Evolutionary conservation across 2,113 vertebrate species (phyloP).

Genomic region (Pelobates fuscus): DNA sequence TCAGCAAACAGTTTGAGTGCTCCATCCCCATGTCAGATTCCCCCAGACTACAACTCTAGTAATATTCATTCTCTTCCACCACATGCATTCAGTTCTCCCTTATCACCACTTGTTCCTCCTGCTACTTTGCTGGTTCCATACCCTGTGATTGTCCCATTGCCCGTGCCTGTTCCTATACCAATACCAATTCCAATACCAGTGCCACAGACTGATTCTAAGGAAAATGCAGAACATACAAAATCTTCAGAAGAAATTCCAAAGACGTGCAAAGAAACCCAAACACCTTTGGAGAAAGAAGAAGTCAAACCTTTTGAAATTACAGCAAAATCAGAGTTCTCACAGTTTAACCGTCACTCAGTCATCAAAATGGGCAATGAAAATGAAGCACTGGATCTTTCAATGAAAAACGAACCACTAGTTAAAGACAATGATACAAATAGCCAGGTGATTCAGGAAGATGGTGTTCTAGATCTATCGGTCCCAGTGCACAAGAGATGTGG

Average conservation of each 20-base stretch:
- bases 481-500: slow-evolving; percentile 73
- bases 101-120: slow-evolving; percentile 87
- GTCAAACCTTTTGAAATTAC: slow-evolving; percentile 67
- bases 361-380: slow-evolving; percentile 80
- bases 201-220: slow-evolving; percentile 81
- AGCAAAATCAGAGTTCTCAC: slow-evolving; percentile 66
- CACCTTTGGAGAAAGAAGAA: slow-evolving; percentile 73
- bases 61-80: slow-evolving; percentile 71
- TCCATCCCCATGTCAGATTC: slow-evolving; percentile 73
- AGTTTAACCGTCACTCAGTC: slow-evolving; percentile 72
- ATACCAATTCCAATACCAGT: slow-evolving; percentile 87
- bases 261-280: slow-evolving; percentile 85
- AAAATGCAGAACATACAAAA: slow-evolving; percentile 69
- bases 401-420: slow-evolving; percentile 72
- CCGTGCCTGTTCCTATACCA: slow-evolving; percentile 89
- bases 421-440: slow-evolving; percentile 66
- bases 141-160: slow-evolving; percentile 90
- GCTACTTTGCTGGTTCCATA: slow-evolving; percentile 93
- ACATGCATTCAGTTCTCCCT: slow-evolving; percentile 80
- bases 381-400: slow-evolving; percentile 89
- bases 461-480: slow-evolving; percentile 86
- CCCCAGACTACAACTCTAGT: slow-evolving; percentile 66
- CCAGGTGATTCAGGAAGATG: slow-evolving; percentile 70
- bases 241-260: slow-evolving; percentile 63
- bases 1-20: slow-evolving; percentile 72